Evolutionary conservation across 1,140 invertebrate genomes (phyloP), one percentile per base, ranked within the genome.

Genomic region (Euwallacea fornicatus): DNA sequence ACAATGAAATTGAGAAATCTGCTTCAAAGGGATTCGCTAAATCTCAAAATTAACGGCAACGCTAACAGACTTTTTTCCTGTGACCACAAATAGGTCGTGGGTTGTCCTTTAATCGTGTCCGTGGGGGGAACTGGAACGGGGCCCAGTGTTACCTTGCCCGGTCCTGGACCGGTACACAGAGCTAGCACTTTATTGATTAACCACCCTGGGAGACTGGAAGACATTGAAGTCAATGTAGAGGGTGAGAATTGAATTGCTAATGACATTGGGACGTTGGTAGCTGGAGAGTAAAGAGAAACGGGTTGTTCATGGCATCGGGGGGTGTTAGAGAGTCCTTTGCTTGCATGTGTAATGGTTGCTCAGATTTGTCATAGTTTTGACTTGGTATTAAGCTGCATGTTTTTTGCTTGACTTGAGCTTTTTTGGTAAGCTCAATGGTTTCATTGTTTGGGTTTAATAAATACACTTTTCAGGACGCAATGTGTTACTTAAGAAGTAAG

Each of bases 161-260:
- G 88, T 7, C 88, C 88, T 0, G 88, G 86, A 62, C 87, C 87
- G 1, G 83, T 89, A 15, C 86, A 88, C 77, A 85, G 86, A 76
- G 83, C 87, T 21, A 87, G 88, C 66, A 85, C 87, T 44, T 83
- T 89, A 73, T 84, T 88, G 66, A 85, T 89, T 72, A 88, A 88
- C 82, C 88, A 89, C 83, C 88, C 90, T 66, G 92, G 93, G 81
- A 89, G 90, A 78, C 87, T 95, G 76, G 93, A 96, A 80, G 94
- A 96, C 83, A 90, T 96, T 80, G 93, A 95, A 88, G 93, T 96
- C 78, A 94, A 94, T 85, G 92, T 96, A 84, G 93, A 96, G 90
- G 94, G 94, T 96, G 88, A 88, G 85, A 67, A 33, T 46, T 41
- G 6, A n/a, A 16, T 62, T 64, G 11, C 46, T 50, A 8, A 42